Evolutionary conservation across 2,113 vertebrate genomes (phyloP).

Genomic region (Sturnus vulgaris): DNA sequence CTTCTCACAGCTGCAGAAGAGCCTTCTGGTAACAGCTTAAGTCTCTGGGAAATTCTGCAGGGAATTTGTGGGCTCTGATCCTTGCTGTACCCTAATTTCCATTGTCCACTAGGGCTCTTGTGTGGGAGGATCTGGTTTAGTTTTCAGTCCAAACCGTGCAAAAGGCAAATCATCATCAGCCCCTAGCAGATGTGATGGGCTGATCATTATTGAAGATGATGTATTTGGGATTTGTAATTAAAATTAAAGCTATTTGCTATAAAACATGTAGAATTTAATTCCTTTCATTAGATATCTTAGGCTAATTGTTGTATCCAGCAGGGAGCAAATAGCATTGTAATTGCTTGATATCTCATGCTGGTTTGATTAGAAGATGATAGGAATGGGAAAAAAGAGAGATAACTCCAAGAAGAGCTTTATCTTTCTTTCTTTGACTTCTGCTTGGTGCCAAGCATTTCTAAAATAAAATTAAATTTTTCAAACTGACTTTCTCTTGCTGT

Average conservation of each 20-base stretch:
- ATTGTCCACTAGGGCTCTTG: neutral
- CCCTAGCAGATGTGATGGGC: conserved; percentile 31
- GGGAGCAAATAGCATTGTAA: conserved; percentile 69
- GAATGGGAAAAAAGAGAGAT: conserved; percentile 12
- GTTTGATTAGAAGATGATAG: conserved; percentile 56
- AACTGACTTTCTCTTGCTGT: neutral
- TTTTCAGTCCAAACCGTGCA: conserved; percentile 3
- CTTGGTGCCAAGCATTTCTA: neutral
- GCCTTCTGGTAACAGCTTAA: neutral
- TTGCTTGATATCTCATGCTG: conserved; percentile 67
- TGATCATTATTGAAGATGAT: conserved; percentile 51
- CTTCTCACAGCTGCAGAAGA: conserved; percentile 11
- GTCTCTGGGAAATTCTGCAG: neutral
- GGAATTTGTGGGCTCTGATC: neutral
- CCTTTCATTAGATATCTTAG: conserved; percentile 66
- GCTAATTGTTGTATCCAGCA: conserved; percentile 70
- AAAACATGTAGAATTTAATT: conserved; percentile 64
- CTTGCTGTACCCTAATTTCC: neutral
- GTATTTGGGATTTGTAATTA: conserved; percentile 69
- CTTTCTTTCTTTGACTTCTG: conserved; percentile 5
- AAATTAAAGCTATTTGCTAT: conserved; percentile 67
- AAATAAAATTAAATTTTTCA: neutral
- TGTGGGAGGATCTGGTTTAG: neutral
- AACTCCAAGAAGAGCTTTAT: neutral
- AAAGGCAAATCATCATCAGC: conserved; percentile 1